These are phyloP conservation scores for Drosophila tsacasi DNA, from an alignment of 1,140 invertebrate species.

Conservation along the genomic window DNA sequence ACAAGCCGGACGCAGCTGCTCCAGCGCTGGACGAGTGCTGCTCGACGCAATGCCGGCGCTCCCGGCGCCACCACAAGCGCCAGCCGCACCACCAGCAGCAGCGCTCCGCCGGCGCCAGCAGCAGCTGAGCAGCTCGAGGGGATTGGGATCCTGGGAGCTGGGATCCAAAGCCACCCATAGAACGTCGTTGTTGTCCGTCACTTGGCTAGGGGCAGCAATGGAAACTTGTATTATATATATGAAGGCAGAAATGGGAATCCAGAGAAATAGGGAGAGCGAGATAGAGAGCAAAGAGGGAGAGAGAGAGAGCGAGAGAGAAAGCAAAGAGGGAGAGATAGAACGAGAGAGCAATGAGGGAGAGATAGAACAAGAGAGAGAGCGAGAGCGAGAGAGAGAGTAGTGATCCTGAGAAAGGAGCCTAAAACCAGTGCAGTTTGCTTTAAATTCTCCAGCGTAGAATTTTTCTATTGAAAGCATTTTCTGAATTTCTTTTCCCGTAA, in stretches of 20 bases:
- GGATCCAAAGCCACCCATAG: conserved; percentile 18
- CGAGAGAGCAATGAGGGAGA: too few species aligned
- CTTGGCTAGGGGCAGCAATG: conserved; percentile 36
- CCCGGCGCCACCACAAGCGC: conserved; percentile 85
- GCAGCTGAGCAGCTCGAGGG: conserved; percentile 33
- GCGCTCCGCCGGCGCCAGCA: conserved; percentile 32
- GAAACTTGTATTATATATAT: conserved; percentile 73
- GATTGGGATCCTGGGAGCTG: conserved; percentile 18
- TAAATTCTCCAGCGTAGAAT: conserved; percentile 67
- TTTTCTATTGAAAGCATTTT: conserved; percentile 72
- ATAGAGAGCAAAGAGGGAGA: not conserved
- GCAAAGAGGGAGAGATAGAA: not conserved
- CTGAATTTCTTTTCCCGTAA: conserved; percentile 46
- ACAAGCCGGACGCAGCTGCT: conserved; percentile 69
- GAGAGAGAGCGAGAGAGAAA: not conserved
- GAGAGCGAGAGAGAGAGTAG: not conserved
- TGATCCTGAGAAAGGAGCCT: conserved; percentile 25
- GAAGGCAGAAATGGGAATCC: conserved; percentile 29
- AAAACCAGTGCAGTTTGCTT: conserved; percentile 78
- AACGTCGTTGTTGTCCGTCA: conserved; percentile 34
- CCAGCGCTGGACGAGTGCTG: conserved; percentile 86
- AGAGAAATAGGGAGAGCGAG: conserved; percentile 1
- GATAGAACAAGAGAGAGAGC: not conserved
- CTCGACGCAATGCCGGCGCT: conserved; percentile 86
- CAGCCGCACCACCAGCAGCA: conserved; percentile 66